Evolutionary conservation across 2,113 vertebrate genomes (phyloP).

Genomic region (Coptodon bakossiorum): DNA sequence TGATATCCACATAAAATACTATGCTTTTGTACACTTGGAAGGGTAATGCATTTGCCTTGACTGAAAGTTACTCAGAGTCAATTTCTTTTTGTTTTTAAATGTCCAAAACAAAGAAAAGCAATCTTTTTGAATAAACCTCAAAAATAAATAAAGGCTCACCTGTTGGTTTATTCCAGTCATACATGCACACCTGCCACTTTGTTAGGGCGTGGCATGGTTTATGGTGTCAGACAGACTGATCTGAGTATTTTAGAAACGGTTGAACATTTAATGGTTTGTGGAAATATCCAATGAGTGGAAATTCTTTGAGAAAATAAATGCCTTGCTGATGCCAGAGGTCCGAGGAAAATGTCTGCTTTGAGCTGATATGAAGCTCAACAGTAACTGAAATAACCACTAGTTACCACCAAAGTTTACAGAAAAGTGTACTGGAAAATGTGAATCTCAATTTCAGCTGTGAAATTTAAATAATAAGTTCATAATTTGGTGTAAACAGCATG

Average conservation of each 20-base stretch:
- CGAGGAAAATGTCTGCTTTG: not conserved
- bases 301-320: not conserved
- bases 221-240: not conserved
- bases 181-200: not conserved
- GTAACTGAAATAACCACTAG: not conserved
- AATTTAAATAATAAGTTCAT: not conserved
- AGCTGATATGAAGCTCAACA: not conserved
- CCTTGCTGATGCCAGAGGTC: not conserved
- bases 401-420: rapidly evolving
- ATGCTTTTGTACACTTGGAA: not conserved
- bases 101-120: not conserved
- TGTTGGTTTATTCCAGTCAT: not conserved
- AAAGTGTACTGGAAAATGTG: not conserved
- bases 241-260: not conserved
- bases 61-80: not conserved
- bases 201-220: rapidly evolving
- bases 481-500: not conserved
- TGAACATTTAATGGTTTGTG: rapidly evolving
- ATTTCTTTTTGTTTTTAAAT: not conserved
- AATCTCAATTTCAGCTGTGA: not conserved
- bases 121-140: not conserved
- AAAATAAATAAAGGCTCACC: not conserved
- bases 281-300: rapidly evolving
- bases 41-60: not conserved
- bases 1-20: not conserved